These are phyloP conservation scores for Seladonia tumulorum DNA, from an alignment of 2,888 invertebrate genomes.

Conservation along the genomic window DNA sequence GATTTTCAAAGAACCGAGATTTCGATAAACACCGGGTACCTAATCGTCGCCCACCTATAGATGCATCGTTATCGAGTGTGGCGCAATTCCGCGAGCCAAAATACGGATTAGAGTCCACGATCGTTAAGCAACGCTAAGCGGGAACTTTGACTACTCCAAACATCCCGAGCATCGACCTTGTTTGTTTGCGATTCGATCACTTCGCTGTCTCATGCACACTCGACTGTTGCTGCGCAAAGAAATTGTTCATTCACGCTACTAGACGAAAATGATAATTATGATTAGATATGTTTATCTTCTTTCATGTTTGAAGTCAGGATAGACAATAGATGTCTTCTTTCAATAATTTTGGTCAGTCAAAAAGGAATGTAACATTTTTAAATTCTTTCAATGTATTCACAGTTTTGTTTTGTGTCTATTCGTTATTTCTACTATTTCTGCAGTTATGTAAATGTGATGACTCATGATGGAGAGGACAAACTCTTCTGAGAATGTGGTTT, in stretches of 20 bases:
- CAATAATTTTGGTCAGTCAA: neutral
- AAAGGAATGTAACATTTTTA: neutral
- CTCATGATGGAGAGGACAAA: neutral
- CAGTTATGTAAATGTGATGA: neutral
- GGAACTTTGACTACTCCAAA: neutral
- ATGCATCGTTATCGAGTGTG: slow-evolving; percentile 45
- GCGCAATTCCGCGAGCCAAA: slow-evolving; percentile 17
- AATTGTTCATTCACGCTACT: neutral
- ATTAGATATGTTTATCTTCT: too few species aligned
- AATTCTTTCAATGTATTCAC: neutral
- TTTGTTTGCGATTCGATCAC: slow-evolving; percentile 1
- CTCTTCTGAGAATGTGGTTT: neutral
- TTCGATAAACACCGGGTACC: slow-evolving; percentile 46
- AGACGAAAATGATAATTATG: neutral
- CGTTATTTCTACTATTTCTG: neutral
- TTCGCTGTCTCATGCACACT: neutral
- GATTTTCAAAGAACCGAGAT: slow-evolving; percentile 23
- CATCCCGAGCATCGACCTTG: neutral
- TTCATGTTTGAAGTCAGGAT: too few species aligned
- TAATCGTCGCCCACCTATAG: slow-evolving; percentile 15
- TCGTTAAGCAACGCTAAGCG: neutral
- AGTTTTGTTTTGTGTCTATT: neutral
- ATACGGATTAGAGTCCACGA: slow-evolving; percentile 10
- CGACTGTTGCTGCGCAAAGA: neutral
- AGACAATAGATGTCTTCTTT: neutral